A percentile compares a stretch with the other conserved stretches of the same genome.
Evolutionary conservation across 2,888 invertebrate genomes (phyloP).

Genomic region (Nycteola revayana): DNA sequence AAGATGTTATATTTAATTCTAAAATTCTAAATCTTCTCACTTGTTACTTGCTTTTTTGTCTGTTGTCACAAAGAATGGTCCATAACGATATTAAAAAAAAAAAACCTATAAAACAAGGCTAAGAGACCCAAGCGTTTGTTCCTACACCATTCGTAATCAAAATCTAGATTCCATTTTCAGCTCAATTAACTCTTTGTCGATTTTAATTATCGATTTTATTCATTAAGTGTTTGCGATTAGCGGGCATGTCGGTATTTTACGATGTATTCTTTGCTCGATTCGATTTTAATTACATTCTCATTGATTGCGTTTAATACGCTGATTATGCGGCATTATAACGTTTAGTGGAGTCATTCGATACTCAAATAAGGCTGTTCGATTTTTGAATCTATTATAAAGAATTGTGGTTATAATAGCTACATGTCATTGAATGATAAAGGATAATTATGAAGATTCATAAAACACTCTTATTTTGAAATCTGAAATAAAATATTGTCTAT

Average conservation of each 20-base stretch:
- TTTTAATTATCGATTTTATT: conserved; percentile 75
- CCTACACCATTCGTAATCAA: conserved; percentile 37
- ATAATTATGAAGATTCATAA: too few species aligned
- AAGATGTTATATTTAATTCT: too few species aligned
- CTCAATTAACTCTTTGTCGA: conserved; percentile 70
- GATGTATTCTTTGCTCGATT: conserved; percentile 55
- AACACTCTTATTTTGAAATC: too few species aligned
- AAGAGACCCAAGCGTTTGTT: conserved; percentile 27
- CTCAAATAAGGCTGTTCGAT: conserved; percentile 30
- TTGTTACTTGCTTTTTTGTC: too few species aligned
- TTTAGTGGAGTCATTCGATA: conserved; percentile 34
- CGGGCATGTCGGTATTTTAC: conserved; percentile 72
- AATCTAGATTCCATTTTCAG: conserved; percentile 73
- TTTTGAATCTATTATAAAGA: conserved; percentile 9
- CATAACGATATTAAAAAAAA: conserved; percentile 15
- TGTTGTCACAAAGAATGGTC: too few species aligned
- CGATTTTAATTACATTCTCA: conserved; percentile 65
- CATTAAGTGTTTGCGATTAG: conserved; percentile 78
- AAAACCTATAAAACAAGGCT: conserved; percentile 14
- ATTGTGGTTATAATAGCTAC: too few species aligned
- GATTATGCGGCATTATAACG: conserved; percentile 60
- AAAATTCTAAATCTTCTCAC: too few species aligned
- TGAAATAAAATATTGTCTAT: too few species aligned
- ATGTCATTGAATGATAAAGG: too few species aligned
- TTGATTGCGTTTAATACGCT: conserved; percentile 55